These are phyloP conservation scores for Bilobella aurantiaca DNA, from an alignment of 1,140 invertebrate genomes.

Conservation along the genomic window DNA sequence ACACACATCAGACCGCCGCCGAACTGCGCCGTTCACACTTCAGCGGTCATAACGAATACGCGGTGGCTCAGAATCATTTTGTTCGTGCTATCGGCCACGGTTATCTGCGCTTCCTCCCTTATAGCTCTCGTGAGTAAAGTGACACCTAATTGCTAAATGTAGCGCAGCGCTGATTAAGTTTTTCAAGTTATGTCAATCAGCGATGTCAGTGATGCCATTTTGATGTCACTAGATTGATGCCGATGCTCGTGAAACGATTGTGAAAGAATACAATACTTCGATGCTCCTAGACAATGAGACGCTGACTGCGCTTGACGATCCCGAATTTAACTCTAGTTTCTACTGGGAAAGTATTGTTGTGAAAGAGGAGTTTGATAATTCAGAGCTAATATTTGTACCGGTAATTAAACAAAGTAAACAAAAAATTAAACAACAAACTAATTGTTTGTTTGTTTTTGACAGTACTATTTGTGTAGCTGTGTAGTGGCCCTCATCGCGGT, in stretches of 20 bases:
- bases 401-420: slow-evolving; percentile 19
- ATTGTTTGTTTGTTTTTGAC: slow-evolving; percentile 37
- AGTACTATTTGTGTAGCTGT: slow-evolving; percentile 70
- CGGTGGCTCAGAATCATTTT: slow-evolving; percentile 51
- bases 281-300: slow-evolving; percentile 11
- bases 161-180: no score
- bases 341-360: not conserved
- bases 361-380: slow-evolving; percentile 16
- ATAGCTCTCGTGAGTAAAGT: slow-evolving; percentile 54
- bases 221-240: slow-evolving; percentile 24
- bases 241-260: slow-evolving; percentile 20
- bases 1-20: slow-evolving; percentile 38
- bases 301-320: slow-evolving; percentile 6
- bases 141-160: no score
- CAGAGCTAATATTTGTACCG: slow-evolving; percentile 31
- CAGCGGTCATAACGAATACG: slow-evolving; percentile 51
- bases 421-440: not conserved
- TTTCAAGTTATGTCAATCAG: not conserved
- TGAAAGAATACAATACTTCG: slow-evolving; percentile 24
- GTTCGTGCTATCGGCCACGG: slow-evolving; percentile 53
- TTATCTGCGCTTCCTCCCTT: slow-evolving; percentile 56
- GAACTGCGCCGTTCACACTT: slow-evolving; percentile 38
- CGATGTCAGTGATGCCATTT: not conserved
- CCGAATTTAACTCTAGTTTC: slow-evolving; percentile 7
- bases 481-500: slow-evolving; percentile 63